Evolutionary conservation across 2,797 vertebrate species (phyloP).

Genomic region (Gallinago solitaria): DNA sequence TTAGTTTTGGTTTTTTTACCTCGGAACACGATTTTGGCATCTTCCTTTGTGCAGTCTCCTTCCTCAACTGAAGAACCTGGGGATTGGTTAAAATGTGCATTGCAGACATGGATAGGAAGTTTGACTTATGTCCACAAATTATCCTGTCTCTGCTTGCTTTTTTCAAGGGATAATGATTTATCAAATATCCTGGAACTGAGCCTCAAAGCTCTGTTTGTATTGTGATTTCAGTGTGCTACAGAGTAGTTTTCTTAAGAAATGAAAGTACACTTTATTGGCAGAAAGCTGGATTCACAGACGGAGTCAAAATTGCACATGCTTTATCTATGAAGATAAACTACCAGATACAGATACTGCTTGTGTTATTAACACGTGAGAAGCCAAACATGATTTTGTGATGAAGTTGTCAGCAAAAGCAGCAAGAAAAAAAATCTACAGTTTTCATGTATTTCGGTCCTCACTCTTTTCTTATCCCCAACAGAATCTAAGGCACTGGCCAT

Average conservation of each 20-base stretch:
- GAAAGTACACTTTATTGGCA: background rate
- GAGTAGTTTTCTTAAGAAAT: background rate
- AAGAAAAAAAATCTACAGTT: background rate
- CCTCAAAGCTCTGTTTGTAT: background rate
- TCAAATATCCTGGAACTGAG: background rate
- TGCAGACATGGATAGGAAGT: background rate
- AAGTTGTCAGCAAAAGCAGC: background rate
- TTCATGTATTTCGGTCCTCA: background rate
- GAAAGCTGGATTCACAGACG: background rate
- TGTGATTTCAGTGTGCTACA: background rate
- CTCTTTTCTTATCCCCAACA: constrained; percentile 68
- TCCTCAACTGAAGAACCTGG: background rate
- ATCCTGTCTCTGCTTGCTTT: background rate
- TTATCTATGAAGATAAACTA: background rate
- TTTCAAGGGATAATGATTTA: background rate
- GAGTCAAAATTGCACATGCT: background rate
- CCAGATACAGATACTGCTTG: background rate
- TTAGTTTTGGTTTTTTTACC: background rate
- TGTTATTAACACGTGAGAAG: background rate
- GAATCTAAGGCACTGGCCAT: constrained; percentile 97
- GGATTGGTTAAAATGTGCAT: background rate
- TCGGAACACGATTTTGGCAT: background rate
- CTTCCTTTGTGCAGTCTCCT: background rate
- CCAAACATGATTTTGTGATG: background rate
- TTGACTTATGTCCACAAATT: background rate